Evolutionary conservation across 2,113 vertebrate species (phyloP).

Genomic region (Sebastes fasciatus): DNA sequence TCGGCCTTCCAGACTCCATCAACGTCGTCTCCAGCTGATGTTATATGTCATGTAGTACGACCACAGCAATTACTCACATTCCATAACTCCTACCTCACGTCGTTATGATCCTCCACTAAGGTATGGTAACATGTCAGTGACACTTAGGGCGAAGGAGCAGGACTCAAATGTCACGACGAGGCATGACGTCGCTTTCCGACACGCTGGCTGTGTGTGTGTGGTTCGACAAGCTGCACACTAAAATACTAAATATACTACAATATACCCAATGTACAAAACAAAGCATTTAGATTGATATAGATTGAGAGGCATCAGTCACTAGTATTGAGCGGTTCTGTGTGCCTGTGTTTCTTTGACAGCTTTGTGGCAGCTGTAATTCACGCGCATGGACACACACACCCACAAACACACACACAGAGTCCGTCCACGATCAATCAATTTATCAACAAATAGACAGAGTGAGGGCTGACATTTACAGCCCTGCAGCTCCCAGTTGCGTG

Average conservation of each 20-base stretch:
- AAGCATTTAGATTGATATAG: background rate
- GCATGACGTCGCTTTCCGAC: constrained; percentile 7
- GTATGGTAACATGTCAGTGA: constrained; percentile 15
- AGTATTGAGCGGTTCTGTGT: background rate
- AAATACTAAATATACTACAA: background rate
- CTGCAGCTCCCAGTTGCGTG: constrained; percentile 48
- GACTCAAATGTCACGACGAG: constrained; percentile 25
- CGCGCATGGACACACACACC: constrained; percentile 1
- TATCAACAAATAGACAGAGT: constrained; percentile 70
- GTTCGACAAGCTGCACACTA: constrained; percentile 6
- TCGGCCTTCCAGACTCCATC: constrained; percentile 28
- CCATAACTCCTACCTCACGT: constrained; percentile 28
- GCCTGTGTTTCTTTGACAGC: constrained; percentile 9
- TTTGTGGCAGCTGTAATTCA: constrained; percentile 35
- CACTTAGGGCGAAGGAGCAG: background rate
- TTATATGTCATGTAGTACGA: constrained; percentile 30
- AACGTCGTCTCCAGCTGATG: constrained; percentile 27
- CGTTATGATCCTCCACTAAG: constrained; percentile 27
- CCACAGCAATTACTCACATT: constrained; percentile 38
- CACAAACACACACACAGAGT: constrained; percentile 8
- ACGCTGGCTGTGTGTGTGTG: background rate
- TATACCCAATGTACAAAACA: background rate
- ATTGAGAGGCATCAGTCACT: background rate
- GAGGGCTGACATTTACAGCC: constrained; percentile 74
- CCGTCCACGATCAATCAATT: constrained; percentile 63